A percentile compares a stretch with the other conserved stretches of the same genome.
Evolutionary conservation across 2,888 invertebrate genomes (phyloP).

Genomic region (Chaitophorus viminalis): DNA sequence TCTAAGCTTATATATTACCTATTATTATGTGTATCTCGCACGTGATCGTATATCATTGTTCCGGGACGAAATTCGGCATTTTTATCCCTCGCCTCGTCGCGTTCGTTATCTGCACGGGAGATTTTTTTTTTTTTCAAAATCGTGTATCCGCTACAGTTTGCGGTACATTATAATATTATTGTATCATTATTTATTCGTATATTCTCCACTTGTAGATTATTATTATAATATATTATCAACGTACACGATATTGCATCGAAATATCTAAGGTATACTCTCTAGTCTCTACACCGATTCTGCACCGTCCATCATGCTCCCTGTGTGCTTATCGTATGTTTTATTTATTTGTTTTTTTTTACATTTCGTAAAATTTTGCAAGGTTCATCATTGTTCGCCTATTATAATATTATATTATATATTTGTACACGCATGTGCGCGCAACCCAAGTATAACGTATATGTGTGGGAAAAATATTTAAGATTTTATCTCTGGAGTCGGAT

Average conservation of each 20-base stretch:
- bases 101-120: too few species aligned
- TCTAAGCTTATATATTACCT: not conserved
- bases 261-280: too few species aligned
- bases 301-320: too few species aligned
- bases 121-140: too few species aligned
- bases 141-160: too few species aligned
- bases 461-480: not conserved
- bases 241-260: not conserved
- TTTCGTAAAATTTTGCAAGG: too few species aligned
- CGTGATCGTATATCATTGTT: conserved; percentile 1
- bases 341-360: not conserved
- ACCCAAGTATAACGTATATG: not conserved
- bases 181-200: too few species aligned
- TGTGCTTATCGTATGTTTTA: not conserved
- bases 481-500: not conserved
- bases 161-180: too few species aligned
- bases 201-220: too few species aligned
- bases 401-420: too few species aligned
- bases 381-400: not conserved
- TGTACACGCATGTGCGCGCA: not conserved
- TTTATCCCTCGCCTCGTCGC: not conserved
- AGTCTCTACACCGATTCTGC: too few species aligned
- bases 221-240: too few species aligned
- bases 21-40: not conserved
- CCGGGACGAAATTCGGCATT: not conserved